Evolutionary conservation across 2,113 vertebrate genomes (phyloP), one percentile per base, ranked within the genome.

Genomic region (Chelonoidis abingdonii): DNA sequence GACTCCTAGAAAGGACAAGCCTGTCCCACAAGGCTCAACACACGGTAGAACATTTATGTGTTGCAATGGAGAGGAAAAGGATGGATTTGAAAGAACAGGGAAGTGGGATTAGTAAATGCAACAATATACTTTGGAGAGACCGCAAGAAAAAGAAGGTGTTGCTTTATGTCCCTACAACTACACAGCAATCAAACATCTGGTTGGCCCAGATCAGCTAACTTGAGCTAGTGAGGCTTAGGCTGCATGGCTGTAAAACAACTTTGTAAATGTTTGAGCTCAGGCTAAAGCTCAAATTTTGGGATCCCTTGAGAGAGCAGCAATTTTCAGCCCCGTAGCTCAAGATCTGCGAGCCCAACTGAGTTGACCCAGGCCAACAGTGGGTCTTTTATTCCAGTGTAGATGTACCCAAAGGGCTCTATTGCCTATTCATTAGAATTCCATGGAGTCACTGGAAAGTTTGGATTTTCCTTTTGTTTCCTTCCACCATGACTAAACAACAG

Each of bases 371-470:
- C 24, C 56, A 29, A 10, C 56, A 2, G 25, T 27, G 10, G 24
- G 25, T 57, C 25, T 57, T 57, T 27, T 57, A 57, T 57, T 25
- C 25, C 56, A 57, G 10, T 27, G 25, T 25, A 57, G 25, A 57
- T 25, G 10, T 57, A 12, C 52, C 69, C 81, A 35, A 35, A 31
- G 47, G 84, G 86, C 90, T n/a, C 88, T 80, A 59, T 87, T 76
- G 81, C 76, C 90, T 78, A 94, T 87, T 95, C 88, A 88, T 80
- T 87, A 76, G 87, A 96, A 96, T 94, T 93, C 83, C 94, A 88
- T 54, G 69, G 65, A 90, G 65, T 19, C 80, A 86, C 92, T 69
- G 84, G 59, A 96, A 47, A 86, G 50, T 57, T 93, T 87, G 65
- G 59, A 49, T 93, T 92, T 97, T 93, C 59, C 22, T 56, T 56